Base-by-base conservation (phyloP, 2,797 vertebrate species). In the Pipistrellus kuhlii region DNA sequence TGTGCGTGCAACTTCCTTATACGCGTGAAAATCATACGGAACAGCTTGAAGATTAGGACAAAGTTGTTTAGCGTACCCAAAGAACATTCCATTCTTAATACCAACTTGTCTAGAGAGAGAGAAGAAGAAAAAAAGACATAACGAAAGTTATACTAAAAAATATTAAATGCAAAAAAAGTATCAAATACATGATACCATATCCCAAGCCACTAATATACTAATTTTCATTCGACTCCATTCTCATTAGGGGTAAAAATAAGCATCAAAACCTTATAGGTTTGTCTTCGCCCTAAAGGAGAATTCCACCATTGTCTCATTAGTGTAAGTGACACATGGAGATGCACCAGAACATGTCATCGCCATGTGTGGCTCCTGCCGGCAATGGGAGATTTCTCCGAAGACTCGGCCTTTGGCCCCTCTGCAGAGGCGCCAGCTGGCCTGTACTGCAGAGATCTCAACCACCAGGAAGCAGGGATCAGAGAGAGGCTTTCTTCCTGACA, bases 61-160 rank as follows among this genome's bases (percentile, higher is more conserved):
- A 23, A 99, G 97, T 92, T 99, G 99, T 95, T 99, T 99, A 17
- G 99, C 99, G 96, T 99, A 98, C 81, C 99, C 99, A 96, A 99
- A 99, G 98, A 99, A 99, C 99, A 99, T 99, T 93, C 99, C 99
- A 20, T 99, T 99, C 97, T 98, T 99, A 97, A 99, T 98, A 13
- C 99, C 99, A 6, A 98, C 98, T 98, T 99, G 98, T 97, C 99
- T 99, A 98, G 82, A 97, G 94, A 95, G 13, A 51, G 12, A 48
- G 48, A 4, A 96, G 94, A 85, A 94, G 30, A 96, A 73, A 82
- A 94, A n/a, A 96, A 72, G 80, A 92, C 38, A 95, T 68, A 91
- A 88, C 9, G 2, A 15, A 41, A 87, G 71, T 95, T 96, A 97
- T 80, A 78, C 41, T 66, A 80, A 23, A 85, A 38, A 94, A 27